Evolutionary conservation across 1,140 invertebrate genomes (phyloP), one percentile per base, ranked within the genome.

Genomic region (Zaprionus camerounensis): DNA sequence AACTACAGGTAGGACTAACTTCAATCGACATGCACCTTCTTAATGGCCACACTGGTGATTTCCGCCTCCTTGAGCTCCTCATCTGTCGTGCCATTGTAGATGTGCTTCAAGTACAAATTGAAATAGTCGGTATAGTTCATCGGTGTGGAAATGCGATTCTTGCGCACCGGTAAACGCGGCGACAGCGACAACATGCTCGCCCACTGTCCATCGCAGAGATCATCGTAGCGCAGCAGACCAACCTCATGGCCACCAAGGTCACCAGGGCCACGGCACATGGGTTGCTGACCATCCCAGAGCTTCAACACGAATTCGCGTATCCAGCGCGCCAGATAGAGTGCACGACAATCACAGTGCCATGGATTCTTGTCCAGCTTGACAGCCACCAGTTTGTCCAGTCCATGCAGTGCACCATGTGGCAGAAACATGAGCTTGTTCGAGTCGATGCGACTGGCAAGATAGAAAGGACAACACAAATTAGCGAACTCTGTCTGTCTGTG

Each of bases 281-380:
- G 95, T 28, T 95, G 94, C 46, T 87, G 83, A 28, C 95, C 95
- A 80, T 96, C 96, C 95, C 95, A 96, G 22, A 96, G 94, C 85
- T 96, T 96, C 61, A 94, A 93, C 49, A 94, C 94, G 78, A 96
- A 95, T 55, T 94, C 94, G 67, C 94, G 94, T 71, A 95, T 93
- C 94, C 95, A 96, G 92, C 93, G 93, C 0, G 95, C 94, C 62
- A 97, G 94, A 88, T 97, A 97, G 0, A 96, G 93, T 7, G 96
- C 95, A 46, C 95, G 94, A 82, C 97, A 98, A 86, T 97, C 96
- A 79, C 97, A 98, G 82, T 97, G 96, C 97, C 97, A 97, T 0
- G 96, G 96, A 93, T 98, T 98, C 76, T 96, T 96, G 1, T 95
- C 95, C 20, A 98, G 92, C 90, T 97, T 96, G 1, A 97, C 94